Conservation (phyloP, 1,140 invertebrate species). For the Telenomus remus region DNA sequence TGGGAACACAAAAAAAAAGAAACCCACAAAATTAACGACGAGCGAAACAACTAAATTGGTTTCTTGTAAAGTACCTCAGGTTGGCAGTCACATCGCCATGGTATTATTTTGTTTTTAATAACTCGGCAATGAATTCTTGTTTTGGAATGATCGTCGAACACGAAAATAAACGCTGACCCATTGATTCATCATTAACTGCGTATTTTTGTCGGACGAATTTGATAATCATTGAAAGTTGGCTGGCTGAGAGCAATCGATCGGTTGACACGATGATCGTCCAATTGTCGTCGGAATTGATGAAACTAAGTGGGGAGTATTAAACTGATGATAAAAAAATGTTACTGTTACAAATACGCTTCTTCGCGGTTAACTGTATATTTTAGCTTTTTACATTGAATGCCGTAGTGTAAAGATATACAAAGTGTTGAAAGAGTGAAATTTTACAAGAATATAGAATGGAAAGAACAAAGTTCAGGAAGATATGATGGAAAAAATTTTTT, state of each 20-base stretch:
- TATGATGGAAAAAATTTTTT: neutral
- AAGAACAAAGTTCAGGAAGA: constrained; percentile 3
- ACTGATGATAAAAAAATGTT: constrained; percentile 72
- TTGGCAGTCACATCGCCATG: constrained; percentile 73
- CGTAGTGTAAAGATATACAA: constrained; percentile 36
- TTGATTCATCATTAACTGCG: no score
- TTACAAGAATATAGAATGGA: constrained; percentile 7
- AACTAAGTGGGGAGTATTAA: neutral
- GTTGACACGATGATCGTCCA: no score
- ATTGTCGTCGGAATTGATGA: constrained; percentile 13
- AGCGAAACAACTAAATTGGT: constrained; percentile 17
- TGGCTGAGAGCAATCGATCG: no score
- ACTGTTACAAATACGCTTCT: constrained; percentile 63
- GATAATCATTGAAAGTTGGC: no score
- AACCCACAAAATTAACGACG: constrained; percentile 1
- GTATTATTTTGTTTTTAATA: constrained; percentile 67
- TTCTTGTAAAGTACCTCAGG: constrained; percentile 68
- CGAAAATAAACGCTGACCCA: constrained; percentile 51
- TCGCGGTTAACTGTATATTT: constrained; percentile 55
- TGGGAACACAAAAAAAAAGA: neutral
- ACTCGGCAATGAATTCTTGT: constrained; percentile 68
- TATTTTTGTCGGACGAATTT: no score
- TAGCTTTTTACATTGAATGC: constrained; percentile 54
- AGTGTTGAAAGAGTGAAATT: constrained; percentile 13
- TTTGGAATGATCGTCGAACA: constrained; percentile 73